These are phyloP conservation scores for Panonychus citri DNA, from an alignment of 1,140 invertebrate species.

Conservation along the genomic window DNA sequence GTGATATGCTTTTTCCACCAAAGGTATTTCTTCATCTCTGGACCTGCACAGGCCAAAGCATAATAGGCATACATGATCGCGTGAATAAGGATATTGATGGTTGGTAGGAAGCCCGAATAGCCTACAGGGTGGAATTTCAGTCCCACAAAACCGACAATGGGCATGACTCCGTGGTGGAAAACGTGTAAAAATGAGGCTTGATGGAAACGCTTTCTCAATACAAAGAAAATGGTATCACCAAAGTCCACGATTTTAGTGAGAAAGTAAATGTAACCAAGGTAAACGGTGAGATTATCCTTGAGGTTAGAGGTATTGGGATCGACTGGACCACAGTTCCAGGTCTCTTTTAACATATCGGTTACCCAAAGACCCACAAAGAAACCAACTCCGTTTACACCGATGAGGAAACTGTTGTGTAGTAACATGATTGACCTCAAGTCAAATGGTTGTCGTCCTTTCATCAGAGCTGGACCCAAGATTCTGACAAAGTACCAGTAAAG, in stretches of 20 bases:
- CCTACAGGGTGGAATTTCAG: neutral
- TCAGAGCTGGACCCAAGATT: slow-evolving; percentile 27
- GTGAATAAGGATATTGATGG: slow-evolving; percentile 33
- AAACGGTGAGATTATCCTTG: neutral
- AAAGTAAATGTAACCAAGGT: slow-evolving; percentile 24
- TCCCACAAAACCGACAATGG: neutral
- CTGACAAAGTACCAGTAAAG: slow-evolving; percentile 62
- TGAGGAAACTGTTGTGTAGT: slow-evolving; percentile 24
- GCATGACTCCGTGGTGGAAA: slow-evolving; percentile 23
- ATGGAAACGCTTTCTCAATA: slow-evolving; percentile 26
- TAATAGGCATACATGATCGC: slow-evolving; percentile 32
- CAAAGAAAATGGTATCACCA: slow-evolving; percentile 27
- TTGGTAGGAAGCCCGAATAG: slow-evolving; percentile 23
- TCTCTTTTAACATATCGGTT: neutral
- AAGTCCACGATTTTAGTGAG: slow-evolving; percentile 27
- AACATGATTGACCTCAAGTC: slow-evolving; percentile 22
- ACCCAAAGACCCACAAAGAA: neutral
- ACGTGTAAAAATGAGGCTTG: slow-evolving; percentile 27
- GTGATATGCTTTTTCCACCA: slow-evolving; percentile 36
- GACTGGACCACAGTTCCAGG: slow-evolving; percentile 3
- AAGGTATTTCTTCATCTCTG: slow-evolving; percentile 27
- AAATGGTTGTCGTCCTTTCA: slow-evolving; percentile 24
- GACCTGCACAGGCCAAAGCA: slow-evolving; percentile 29
- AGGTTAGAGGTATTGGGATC: neutral
- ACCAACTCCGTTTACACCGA: slow-evolving; percentile 2